Percentiles rank a stretch among this genome's conserved stretches.
Conservation (phyloP, 2,797 vertebrate species). For the Glossophaga mutica region DNA sequence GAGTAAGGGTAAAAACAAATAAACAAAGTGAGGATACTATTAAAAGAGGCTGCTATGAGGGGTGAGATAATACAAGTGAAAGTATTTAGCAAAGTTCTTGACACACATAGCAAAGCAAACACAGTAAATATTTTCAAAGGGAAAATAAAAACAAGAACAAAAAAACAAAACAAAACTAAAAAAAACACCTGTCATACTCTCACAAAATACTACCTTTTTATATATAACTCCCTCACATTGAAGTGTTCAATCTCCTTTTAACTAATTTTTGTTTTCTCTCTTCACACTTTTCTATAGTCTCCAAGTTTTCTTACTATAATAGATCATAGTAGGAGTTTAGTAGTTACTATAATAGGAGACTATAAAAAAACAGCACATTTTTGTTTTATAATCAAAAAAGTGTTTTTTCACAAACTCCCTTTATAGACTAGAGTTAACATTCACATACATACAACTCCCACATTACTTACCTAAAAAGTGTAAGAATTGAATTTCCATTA, state of each 20-base stretch:
- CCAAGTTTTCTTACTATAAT: neutral
- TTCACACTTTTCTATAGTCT: neutral
- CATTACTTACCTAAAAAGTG: constrained; percentile 87
- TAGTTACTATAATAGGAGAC: neutral
- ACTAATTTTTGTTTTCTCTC: neutral
- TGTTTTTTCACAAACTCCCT: neutral
- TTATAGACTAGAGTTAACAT: neutral
- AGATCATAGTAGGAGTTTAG: too few relatives aligned
- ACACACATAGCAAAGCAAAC: neutral
- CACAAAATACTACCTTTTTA: neutral
- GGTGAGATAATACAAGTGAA: neutral
- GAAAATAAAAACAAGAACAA: neutral
- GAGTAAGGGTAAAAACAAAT: neutral
- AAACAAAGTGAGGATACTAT: neutral
- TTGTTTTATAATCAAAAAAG: neutral
- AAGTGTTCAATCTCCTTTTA: neutral
- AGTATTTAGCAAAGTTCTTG: neutral
- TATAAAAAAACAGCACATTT: neutral
- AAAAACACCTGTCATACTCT: neutral
- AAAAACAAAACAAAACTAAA: neutral
- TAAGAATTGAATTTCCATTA: constrained; percentile 82
- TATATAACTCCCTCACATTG: neutral
- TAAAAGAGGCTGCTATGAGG: neutral
- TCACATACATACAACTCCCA: neutral
- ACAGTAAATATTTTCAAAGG: constrained; percentile 21